phyloP scores from a whole-genome alignment of 2,113 vertebrate genomes.

The Sebastes fasciatus region DNA sequence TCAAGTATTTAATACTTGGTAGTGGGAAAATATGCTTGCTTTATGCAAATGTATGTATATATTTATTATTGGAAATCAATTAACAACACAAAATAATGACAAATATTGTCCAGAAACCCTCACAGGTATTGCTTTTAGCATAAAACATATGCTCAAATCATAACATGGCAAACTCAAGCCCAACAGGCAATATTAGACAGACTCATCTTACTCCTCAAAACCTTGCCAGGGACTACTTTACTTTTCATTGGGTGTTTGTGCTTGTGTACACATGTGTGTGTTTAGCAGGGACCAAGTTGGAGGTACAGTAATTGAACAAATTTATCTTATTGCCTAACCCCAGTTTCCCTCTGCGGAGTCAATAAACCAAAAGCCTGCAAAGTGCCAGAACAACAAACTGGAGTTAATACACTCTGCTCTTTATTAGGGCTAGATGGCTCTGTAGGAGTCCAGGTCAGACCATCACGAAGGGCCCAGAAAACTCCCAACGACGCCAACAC shows the following conservation, averaged over 20 bases:
- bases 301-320: constrained; percentile 36
- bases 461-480: not conserved
- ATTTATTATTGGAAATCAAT: no score
- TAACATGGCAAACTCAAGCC: no score
- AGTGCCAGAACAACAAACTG: constrained; percentile 29
- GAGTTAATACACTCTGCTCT: constrained; percentile 41
- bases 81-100: no score
- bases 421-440: constrained; percentile 14
- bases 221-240: not conserved
- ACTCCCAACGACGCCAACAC: not conserved
- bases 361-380: constrained; percentile 46
- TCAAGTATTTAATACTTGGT: no score
- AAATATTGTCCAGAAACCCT: no score
- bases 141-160: no score
- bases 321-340: constrained; percentile 47
- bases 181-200: no score
- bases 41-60: no score
- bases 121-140: no score
- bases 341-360: constrained; percentile 44
- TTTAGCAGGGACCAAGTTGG: not conserved
- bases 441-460: constrained; percentile 41
- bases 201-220: not conserved
- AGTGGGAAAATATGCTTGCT: no score
- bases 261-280: not conserved
- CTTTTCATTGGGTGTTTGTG: not conserved